Conservation (phyloP, 2,888 invertebrate species). For the Anthrax anthrax region DNA sequence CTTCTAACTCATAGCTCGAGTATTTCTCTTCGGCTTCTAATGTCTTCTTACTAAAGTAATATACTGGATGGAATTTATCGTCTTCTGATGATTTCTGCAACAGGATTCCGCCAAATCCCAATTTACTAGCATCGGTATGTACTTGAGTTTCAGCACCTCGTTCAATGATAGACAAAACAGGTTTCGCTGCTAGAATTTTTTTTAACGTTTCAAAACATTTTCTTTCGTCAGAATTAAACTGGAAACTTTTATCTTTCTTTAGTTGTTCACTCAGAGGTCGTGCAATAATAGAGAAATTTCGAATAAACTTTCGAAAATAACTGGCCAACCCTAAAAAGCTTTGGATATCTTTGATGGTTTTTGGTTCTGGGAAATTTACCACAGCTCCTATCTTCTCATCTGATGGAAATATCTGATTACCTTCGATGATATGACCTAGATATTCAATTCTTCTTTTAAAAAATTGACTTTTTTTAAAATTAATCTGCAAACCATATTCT, state of each 20-base stretch:
- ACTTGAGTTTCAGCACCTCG: conserved; percentile 15
- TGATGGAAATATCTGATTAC: conserved; percentile 4
- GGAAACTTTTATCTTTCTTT: conserved; percentile 5
- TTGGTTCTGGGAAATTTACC: conserved; percentile 8
- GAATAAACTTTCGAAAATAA: conserved; percentile 16
- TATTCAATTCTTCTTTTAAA: conserved; percentile 2
- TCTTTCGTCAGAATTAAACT: conserved; percentile 18
- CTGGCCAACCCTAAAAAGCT: conserved; percentile 11
- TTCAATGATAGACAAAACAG: conserved; percentile 17
- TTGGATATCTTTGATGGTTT: conserved; percentile 5
- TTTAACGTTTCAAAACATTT: conserved; percentile 6
- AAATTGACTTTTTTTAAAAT: conserved; percentile 5
- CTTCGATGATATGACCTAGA: conserved; percentile 2
- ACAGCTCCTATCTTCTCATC: conserved; percentile 8
- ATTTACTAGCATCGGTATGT: conserved; percentile 20
- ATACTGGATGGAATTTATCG: no score
- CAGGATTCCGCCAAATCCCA: conserved; percentile 11
- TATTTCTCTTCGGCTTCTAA: background rate
- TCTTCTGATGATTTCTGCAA: background rate
- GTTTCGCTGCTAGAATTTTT: conserved; percentile 6
- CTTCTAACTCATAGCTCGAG: background rate
- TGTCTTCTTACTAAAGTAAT: background rate
- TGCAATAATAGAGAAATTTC: conserved; percentile 18
- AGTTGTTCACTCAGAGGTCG: conserved; percentile 18
- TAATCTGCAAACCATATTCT: conserved; percentile 1